These are phyloP conservation scores for Indicator indicator DNA, from an alignment of 2,113 vertebrate genomes.

Conservation along the genomic window DNA sequence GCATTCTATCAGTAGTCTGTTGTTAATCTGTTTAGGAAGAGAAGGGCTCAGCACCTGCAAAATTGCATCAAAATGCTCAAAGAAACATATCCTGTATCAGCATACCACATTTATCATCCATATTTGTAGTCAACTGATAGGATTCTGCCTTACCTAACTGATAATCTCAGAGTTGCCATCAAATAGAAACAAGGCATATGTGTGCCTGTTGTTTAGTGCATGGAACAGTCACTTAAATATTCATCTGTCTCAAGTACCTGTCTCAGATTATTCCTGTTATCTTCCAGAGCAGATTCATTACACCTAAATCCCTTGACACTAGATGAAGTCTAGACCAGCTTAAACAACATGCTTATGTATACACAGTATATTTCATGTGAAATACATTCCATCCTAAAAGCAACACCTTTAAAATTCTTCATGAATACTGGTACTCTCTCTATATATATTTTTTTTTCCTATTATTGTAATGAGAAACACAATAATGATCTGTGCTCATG, in stretches of 20 bases:
- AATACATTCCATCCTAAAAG: background rate
- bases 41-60: background rate
- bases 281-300: background rate
- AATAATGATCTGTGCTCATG: background rate
- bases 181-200: background rate
- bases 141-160: background rate
- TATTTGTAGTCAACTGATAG: background rate
- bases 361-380: background rate
- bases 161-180: background rate
- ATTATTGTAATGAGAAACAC: background rate
- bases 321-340: background rate
- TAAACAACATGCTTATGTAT: background rate
- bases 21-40: background rate
- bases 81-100: background rate
- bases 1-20: background rate
- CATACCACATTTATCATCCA: background rate
- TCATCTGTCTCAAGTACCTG: background rate
- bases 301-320: background rate
- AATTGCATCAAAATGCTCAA: background rate
- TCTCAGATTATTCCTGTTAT: background rate
- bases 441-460: background rate
- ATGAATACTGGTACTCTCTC: background rate
- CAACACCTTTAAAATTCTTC: background rate
- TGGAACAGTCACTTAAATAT: background rate
- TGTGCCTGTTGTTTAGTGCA: background rate